These are phyloP conservation scores for Mormyrus hasselquistii DNA, from an alignment of 2,797 vertebrate genomes.

Conservation along the genomic window DNA sequence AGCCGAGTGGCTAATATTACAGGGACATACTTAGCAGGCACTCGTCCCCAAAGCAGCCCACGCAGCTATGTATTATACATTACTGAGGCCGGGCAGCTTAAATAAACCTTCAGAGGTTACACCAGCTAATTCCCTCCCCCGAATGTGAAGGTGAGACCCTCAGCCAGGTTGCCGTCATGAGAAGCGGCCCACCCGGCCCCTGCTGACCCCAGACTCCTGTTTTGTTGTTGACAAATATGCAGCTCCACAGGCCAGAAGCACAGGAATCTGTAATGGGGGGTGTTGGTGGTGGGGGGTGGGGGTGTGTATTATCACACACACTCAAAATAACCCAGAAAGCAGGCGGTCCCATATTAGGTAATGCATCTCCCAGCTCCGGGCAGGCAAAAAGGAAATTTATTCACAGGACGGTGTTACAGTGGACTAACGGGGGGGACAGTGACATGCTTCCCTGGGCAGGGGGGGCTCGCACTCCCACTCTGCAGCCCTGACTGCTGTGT, in stretches of 20 bases:
- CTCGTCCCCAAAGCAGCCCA: background rate
- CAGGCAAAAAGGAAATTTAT: constrained; percentile 76
- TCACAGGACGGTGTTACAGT: constrained; percentile 71
- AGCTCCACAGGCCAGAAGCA: constrained; percentile 47
- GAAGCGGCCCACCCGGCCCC: background rate
- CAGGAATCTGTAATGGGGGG: constrained; percentile 55
- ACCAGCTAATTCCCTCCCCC: background rate
- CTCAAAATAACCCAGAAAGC: constrained; percentile 95
- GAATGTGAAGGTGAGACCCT: background rate
- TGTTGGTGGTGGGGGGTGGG: background rate
- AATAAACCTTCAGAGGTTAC: background rate
- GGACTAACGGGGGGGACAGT: constrained; percentile 48
- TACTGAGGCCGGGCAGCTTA: background rate
- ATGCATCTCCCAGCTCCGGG: constrained; percentile 74
- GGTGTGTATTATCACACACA: constrained; percentile 80
- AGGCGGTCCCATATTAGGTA: constrained; percentile 87
- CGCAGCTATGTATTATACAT: background rate
- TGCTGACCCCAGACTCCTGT: constrained; percentile 19
- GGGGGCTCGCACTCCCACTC: background rate
- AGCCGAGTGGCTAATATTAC: background rate
- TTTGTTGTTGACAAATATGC: constrained; percentile 47
- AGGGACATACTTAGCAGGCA: background rate
- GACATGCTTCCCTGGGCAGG: constrained; percentile 35
- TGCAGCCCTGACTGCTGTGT: background rate
- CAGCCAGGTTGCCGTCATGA: background rate